phyloP scores from a whole-genome alignment of 2,888 invertebrate genomes.

The Macaria notata region DNA sequence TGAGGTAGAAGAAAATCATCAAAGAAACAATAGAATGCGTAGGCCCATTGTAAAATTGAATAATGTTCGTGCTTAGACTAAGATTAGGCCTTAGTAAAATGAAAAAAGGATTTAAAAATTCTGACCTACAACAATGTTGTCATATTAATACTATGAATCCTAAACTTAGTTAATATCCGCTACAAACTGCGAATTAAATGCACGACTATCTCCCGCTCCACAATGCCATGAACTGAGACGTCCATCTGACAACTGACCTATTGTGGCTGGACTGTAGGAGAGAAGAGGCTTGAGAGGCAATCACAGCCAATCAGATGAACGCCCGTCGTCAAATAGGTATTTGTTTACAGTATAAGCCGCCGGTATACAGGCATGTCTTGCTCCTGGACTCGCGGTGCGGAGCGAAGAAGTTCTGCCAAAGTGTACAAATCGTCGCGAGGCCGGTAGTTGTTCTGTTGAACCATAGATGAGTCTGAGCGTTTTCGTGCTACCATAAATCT shows the following conservation, averaged over 20 bases:
- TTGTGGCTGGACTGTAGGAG: slow-evolving; percentile 27
- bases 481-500: slow-evolving; percentile 85
- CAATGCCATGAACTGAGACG: slow-evolving; percentile 39
- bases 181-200: slow-evolving; percentile 73
- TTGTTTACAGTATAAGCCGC: slow-evolving; percentile 82
- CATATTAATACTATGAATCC: slow-evolving; percentile 45
- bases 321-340: slow-evolving; percentile 34
- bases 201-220: slow-evolving; percentile 64
- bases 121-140: slow-evolving; percentile 35
- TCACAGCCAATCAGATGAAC: slow-evolving; percentile 42
- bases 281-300: slow-evolving; percentile 28
- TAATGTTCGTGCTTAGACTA: slow-evolving; percentile 7
- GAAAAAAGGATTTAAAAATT: slow-evolving; percentile 37
- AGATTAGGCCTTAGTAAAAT: slow-evolving; percentile 55
- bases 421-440: slow-evolving; percentile 83
- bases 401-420: slow-evolving; percentile 80
- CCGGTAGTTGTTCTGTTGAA: slow-evolving; percentile 70
- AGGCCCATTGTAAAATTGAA: not conserved
- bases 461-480: slow-evolving; percentile 63
- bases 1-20: slow-evolving; percentile 47
- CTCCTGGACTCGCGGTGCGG: slow-evolving; percentile 77
- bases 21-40: slow-evolving; percentile 19
- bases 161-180: slow-evolving; percentile 62
- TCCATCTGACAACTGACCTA: slow-evolving; percentile 44
- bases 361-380: slow-evolving; percentile 83